Evolutionary conservation across 92 coral and sea anemone genomes (phyloP), one percentile per base, ranked within the genome.

Genomic region (Virgularia gustaviana): DNA sequence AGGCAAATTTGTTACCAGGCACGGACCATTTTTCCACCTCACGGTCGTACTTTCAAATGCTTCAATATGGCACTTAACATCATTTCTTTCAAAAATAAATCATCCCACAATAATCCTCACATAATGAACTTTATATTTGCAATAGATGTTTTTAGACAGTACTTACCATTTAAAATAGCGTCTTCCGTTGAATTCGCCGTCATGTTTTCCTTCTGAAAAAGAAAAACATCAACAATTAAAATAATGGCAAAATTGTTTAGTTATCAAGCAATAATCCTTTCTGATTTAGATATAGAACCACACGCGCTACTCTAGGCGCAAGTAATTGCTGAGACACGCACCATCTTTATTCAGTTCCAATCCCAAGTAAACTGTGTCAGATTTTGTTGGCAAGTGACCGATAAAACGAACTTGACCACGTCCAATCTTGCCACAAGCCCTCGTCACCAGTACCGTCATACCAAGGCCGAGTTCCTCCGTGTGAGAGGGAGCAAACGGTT

Each of bases 181-280:
- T 2, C 60, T 37, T 22, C 96, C 98, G 10, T 81, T 52, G 20
- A 89, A 80, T 33, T 89, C 57, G 29, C 98, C 98, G 37, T 92
- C 96, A 65, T 92, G 98, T 73, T 86, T 92, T 12, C 98, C 98
- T 34, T 84, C 98, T 89, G 60, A 35, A 24, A 1, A 52, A 15
- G 39, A 35, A 7, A 55, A 3, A 19, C 16, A 15, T 32, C 41
- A 33, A n/a, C 6, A 33, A 33, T 7, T 4, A 32, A 33, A n/a
- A 36, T 5, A 41, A 15, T 34, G 39, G 1, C 1, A 32, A 30
- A 42, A 20, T 28, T 0, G 20, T 20, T n/a, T 59, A 59, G 30
- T 13, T 25, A 25, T 53, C 19, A 39, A n/a, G n/a, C n/a, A n/a
- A n/a, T n/a, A n/a, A n/a, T n/a, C n/a, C n/a, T n/a, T 36, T 65